Conservation (phyloP, 1,140 invertebrate genomes). For the Pseudomyrmex pallidus region DNA sequence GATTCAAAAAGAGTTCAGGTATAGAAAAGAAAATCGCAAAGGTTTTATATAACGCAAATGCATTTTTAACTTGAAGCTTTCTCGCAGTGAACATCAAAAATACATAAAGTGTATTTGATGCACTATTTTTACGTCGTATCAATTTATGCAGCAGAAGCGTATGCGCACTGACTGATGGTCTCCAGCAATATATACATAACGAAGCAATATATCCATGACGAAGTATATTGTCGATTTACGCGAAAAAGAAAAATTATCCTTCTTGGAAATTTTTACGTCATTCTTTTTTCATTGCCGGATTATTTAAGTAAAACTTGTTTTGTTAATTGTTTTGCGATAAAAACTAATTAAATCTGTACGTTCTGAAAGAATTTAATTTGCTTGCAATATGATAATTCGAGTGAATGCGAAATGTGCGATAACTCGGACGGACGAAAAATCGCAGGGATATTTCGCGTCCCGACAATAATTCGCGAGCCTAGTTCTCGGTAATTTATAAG, state of each 20-base stretch:
- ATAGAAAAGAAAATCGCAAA: background rate
- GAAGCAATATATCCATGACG: background rate
- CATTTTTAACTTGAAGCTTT: constrained; percentile 26
- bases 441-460: constrained; percentile 27
- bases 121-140: constrained; percentile 37
- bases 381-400: constrained; percentile 33
- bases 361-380: constrained; percentile 28
- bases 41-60: constrained; percentile 3
- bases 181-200: background rate
- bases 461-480: constrained; percentile 31
- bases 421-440: constrained; percentile 45
- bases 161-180: constrained; percentile 9
- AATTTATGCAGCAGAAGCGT: constrained; percentile 25
- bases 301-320: background rate
- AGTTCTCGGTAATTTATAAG: constrained; percentile 45
- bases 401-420: constrained; percentile 39
- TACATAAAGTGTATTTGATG: constrained; percentile 36
- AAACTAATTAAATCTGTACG: constrained; percentile 23
- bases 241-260: background rate
- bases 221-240: constrained; percentile 1
- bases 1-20: constrained; percentile 12
- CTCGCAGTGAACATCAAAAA: constrained; percentile 5
- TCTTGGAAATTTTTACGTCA: background rate
- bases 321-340: constrained; percentile 9
- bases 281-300: background rate